A percentile compares a stretch with the other conserved stretches of the same genome.
phyloP scores from a whole-genome alignment of 2,113 vertebrate genomes.

The Osmerus mordax region DNA sequence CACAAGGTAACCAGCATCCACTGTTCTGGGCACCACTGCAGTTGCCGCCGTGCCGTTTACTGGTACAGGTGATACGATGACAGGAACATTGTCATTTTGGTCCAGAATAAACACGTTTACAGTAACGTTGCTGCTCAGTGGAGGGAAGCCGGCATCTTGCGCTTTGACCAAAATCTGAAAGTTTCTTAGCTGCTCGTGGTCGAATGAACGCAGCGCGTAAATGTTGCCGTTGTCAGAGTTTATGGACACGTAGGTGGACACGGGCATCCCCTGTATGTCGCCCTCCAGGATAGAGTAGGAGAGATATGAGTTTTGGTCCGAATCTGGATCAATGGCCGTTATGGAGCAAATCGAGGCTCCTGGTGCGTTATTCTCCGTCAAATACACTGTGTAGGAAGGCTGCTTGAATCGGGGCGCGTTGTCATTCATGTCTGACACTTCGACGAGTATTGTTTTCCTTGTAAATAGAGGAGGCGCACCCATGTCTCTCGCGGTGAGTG shows the following conservation, averaged over 20 bases:
- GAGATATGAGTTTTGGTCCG: slow-evolving; percentile 76
- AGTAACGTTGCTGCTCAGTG: slow-evolving; percentile 70
- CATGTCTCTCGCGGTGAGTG: slow-evolving; percentile 74
- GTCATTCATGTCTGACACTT: slow-evolving; percentile 79
- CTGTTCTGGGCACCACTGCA: slow-evolving; percentile 69
- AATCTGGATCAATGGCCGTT: slow-evolving; percentile 75
- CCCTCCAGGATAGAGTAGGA: slow-evolving; percentile 77
- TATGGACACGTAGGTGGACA: slow-evolving; percentile 81
- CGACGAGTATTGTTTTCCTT: slow-evolving; percentile 68
- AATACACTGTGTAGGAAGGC: slow-evolving; percentile 76
- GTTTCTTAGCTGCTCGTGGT: slow-evolving; percentile 81
- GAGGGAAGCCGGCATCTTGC: slow-evolving; percentile 78
- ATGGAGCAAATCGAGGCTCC: slow-evolving; percentile 81
- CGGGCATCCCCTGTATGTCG: slow-evolving; percentile 74
- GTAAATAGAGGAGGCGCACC: slow-evolving; percentile 76
- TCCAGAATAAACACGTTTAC: slow-evolving; percentile 79
- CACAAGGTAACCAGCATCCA: slow-evolving; percentile 75
- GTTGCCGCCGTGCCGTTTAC: slow-evolving; percentile 70
- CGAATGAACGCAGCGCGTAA: slow-evolving; percentile 82
- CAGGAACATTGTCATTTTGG: slow-evolving; percentile 80
- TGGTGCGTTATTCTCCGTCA: slow-evolving; percentile 82
- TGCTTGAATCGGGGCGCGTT: slow-evolving; percentile 80
- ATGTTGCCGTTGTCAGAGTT: slow-evolving; percentile 83
- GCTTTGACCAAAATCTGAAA: slow-evolving; percentile 78
- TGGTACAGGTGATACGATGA: slow-evolving; percentile 69